These are phyloP conservation scores for Sinopyrophorus schimmeli DNA, from an alignment of 2,888 invertebrate genomes.

Conservation along the genomic window DNA sequence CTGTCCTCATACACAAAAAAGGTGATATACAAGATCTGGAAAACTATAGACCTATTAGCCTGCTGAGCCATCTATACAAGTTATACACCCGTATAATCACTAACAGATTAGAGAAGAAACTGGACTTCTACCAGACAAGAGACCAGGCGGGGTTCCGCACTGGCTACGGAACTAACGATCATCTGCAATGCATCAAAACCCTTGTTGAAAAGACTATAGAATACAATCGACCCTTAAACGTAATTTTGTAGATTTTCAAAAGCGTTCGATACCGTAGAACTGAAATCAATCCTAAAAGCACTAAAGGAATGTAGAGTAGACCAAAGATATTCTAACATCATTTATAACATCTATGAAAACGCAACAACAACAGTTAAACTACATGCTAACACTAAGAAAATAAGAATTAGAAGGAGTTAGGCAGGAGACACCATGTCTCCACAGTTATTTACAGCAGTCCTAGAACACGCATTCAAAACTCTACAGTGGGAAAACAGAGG, in stretches of 20 bases:
- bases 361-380: conserved; percentile 1
- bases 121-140: background rate
- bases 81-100: background rate
- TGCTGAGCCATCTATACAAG: background rate
- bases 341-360: background rate
- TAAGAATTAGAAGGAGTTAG: background rate
- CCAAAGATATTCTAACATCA: background rate
- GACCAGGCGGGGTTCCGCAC: background rate
- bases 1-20: background rate
- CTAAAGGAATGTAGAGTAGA: background rate
- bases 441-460: background rate
- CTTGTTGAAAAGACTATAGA: conserved; percentile 1
- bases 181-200: no score
- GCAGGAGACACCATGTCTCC: conserved; percentile 4
- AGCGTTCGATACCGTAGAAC: no score
- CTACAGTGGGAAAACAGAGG: background rate
- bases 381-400: background rate
- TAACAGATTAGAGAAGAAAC: background rate
- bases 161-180: no score
- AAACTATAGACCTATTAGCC: background rate
- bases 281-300: background rate
- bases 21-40: background rate
- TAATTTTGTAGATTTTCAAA: no score
- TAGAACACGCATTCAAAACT: conserved; percentile 2
- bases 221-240: no score